A percentile compares a stretch with the other conserved stretches of the same genome.
Conservation (phyloP, 2,797 vertebrate genomes). For the Malacoctenus gilli region DNA sequence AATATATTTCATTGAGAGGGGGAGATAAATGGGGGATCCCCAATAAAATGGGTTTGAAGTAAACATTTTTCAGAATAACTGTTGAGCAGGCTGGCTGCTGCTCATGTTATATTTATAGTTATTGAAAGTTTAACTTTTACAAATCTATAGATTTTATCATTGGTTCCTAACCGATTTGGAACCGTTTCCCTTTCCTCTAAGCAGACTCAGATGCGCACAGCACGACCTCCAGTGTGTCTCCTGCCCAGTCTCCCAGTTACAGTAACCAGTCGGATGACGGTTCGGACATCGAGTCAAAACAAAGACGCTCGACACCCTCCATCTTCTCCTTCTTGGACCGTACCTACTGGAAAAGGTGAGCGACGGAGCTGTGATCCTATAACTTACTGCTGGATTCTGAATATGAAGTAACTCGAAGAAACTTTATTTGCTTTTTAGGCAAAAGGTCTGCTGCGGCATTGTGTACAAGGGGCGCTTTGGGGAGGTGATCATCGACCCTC, state of each 20-base stretch:
- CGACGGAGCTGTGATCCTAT: no score
- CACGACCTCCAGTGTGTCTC: constrained; percentile 85
- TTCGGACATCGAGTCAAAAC: constrained; percentile 85
- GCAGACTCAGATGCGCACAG: constrained; percentile 86
- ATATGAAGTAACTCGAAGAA: no score
- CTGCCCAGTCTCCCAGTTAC: constrained; percentile 85
- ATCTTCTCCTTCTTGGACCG: constrained; percentile 86
- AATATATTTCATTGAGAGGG: no score
- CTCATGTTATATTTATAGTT: no score
- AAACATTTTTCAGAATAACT: no score
- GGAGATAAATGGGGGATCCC: no score
- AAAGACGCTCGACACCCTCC: constrained; percentile 77
- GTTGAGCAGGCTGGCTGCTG: no score
- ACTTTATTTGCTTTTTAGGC: constrained; percentile 60
- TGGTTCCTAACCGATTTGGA: not conserved
- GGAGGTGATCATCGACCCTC: constrained; percentile 87
- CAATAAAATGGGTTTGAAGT: no score
- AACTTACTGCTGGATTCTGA: no score
- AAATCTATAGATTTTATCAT: no score
- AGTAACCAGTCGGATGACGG: constrained; percentile 87
- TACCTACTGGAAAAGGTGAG: constrained; percentile 86
- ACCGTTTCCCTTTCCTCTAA: constrained; percentile 24
- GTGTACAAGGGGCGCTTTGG: constrained; percentile 87
- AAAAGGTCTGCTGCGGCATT: constrained; percentile 87
- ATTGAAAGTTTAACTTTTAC: no score